phyloP scores from a whole-genome alignment of 2,113 vertebrate genomes.

The Mustelus asterias region DNA sequence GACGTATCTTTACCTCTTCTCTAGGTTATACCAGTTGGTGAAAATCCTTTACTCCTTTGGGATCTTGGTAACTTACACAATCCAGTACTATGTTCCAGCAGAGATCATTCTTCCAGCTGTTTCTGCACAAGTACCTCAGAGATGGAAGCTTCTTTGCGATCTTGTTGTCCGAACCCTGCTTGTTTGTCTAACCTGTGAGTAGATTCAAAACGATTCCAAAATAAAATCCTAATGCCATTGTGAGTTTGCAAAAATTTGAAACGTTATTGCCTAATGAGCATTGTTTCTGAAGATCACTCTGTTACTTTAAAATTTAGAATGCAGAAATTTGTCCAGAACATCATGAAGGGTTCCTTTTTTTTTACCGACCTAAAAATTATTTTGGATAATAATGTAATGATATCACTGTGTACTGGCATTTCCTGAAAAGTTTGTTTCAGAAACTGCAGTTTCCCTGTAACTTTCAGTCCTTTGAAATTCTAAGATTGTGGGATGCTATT shows the following conservation, averaged over 20 bases:
- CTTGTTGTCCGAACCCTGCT: constrained; percentile 56
- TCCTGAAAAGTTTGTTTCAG: neutral
- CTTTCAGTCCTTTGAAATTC: neutral
- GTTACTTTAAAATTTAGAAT: neutral
- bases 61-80: constrained; percentile 78
- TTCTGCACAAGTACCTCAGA: constrained; percentile 56
- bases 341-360: neutral
- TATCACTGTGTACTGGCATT: neutral
- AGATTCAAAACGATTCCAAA: neutral
- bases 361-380: neutral
- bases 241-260: neutral
- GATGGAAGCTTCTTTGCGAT: constrained; percentile 62
- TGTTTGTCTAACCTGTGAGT: constrained; percentile 77
- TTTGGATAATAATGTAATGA: neutral
- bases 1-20: constrained; percentile 35
- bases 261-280: too few relatives aligned
- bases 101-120: constrained; percentile 69
- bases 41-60: constrained; percentile 81
- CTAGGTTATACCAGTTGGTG: constrained; percentile 76
- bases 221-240: neutral
- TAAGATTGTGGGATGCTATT: neutral
- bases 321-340: neutral
- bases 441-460: neutral
- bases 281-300: neutral
- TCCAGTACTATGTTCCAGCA: constrained; percentile 80